Conservation (phyloP, 2,113 vertebrate species). For the Labrus mixtus region DNA sequence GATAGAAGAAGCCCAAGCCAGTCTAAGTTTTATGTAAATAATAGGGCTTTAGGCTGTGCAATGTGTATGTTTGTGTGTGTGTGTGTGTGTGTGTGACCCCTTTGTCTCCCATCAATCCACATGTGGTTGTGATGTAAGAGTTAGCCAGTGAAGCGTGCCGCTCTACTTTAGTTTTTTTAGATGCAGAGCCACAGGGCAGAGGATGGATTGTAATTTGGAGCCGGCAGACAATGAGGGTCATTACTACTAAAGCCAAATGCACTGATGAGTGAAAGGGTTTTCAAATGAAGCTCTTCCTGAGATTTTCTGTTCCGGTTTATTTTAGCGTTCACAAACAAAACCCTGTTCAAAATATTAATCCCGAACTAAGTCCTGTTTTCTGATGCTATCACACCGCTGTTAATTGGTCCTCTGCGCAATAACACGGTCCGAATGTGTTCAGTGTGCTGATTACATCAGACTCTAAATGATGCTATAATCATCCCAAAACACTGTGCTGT, state of each 20-base stretch:
- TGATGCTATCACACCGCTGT: conserved; percentile 32
- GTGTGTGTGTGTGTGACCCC: conserved; percentile 43
- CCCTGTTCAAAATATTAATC: conserved; percentile 27
- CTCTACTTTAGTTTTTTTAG: conserved; percentile 53
- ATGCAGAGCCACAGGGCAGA: conserved; percentile 35
- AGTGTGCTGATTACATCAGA: conserved; percentile 33
- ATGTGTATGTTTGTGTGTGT: not conserved
- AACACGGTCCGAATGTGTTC: conserved; percentile 36
- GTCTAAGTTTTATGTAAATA: conserved; percentile 46
- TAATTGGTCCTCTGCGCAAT: conserved; percentile 32
- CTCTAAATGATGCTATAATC: conserved; percentile 39
- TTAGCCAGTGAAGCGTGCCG: conserved; percentile 42
- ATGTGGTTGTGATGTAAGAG: conserved; percentile 37
- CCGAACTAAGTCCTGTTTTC: conserved; percentile 20
- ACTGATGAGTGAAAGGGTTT: not conserved
- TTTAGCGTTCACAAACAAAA: conserved; percentile 24
- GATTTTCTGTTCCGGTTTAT: conserved; percentile 13
- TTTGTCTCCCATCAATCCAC: conserved; percentile 60
- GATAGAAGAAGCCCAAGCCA: conserved; percentile 28
- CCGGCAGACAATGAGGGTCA: conserved; percentile 7
- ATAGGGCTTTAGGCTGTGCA: conserved; percentile 24
- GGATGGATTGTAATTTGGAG: conserved; percentile 22
- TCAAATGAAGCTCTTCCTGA: conserved; percentile 5
- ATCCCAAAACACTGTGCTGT: conserved; percentile 22
- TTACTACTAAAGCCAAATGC: conserved; percentile 13